Evolutionary conservation across 2,797 vertebrate species (phyloP).

Genomic region (Myotis findleyi): DNA sequence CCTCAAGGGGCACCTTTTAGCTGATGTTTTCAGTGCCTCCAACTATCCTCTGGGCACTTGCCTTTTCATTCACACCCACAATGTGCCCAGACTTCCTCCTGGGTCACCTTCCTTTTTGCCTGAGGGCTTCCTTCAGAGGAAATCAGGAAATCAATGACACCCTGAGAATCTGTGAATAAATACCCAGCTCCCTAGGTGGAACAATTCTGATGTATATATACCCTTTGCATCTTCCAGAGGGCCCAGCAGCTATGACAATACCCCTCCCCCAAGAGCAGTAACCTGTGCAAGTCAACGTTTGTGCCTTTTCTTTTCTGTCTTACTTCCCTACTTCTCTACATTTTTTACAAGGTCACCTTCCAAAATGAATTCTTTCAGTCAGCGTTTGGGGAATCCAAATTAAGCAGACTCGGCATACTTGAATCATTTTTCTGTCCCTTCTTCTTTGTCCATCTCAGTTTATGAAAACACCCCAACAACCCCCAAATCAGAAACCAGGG

Average conservation of each 20-base stretch:
- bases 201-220: fast-evolving
- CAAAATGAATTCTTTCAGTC: not conserved
- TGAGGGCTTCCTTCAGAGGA: not conserved
- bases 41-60: no score
- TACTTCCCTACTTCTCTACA: not conserved
- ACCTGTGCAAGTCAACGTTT: fast-evolving
- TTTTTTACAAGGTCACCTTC: not conserved
- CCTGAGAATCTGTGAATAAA: not conserved
- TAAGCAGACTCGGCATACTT: not conserved
- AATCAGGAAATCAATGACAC: not conserved
- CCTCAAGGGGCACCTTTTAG: not conserved
- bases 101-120: not conserved
- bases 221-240: not conserved
- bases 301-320: not conserved
- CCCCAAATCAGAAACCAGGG: not conserved
- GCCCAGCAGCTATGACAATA: not conserved
- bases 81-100: not conserved
- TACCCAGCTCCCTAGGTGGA: not conserved
- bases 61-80: not conserved
- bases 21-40: not conserved
- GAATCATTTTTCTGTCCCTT: not conserved
- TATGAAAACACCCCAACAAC: not conserved
- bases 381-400: not conserved
- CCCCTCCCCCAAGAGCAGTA: not conserved
- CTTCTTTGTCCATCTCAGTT: not conserved